These are phyloP conservation scores for Pagetopsis macropterus DNA, from an alignment of 2,797 vertebrate genomes.

Conservation along the genomic window DNA sequence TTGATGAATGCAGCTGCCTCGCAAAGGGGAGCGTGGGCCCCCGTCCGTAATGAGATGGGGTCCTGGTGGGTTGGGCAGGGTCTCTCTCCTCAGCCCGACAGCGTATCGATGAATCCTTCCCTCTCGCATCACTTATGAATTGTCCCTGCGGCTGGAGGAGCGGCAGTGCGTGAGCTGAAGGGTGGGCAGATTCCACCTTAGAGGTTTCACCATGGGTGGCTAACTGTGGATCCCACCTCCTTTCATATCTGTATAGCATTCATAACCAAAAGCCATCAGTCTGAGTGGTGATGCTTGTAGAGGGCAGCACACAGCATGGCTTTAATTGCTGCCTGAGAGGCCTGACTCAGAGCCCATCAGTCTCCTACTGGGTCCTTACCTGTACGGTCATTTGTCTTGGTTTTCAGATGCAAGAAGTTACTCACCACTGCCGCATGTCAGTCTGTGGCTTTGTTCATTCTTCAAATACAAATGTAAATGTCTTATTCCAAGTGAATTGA, in stretches of 20 bases:
- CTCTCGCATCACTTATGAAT: slow-evolving; percentile 70
- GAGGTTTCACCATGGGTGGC: no score
- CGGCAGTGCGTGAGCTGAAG: no score
- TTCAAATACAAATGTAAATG: slow-evolving; percentile 30
- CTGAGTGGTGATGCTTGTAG: slow-evolving; percentile 14
- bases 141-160: slow-evolving; percentile 33
- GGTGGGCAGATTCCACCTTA: no score
- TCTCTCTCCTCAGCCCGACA: slow-evolving; percentile 62
- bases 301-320: slow-evolving; percentile 13
- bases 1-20: slow-evolving; percentile 73
- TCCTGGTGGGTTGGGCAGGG: slow-evolving; percentile 72
- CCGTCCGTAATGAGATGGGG: slow-evolving; percentile 69
- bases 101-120: slow-evolving; percentile 70
- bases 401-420: slow-evolving; percentile 16
- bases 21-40: slow-evolving; percentile 59
- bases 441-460: slow-evolving; percentile 11
- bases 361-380: slow-evolving; percentile 30
- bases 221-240: no score
- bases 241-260: slow-evolving; percentile 17
- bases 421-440: neutral
- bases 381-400: slow-evolving; percentile 23
- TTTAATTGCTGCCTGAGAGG: slow-evolving; percentile 38
- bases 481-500: slow-evolving; percentile 14
- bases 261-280: slow-evolving; percentile 16
- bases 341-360: neutral